phyloP scores from a whole-genome alignment of 2,113 vertebrate genomes.

The Benitochromis conjunctus region DNA sequence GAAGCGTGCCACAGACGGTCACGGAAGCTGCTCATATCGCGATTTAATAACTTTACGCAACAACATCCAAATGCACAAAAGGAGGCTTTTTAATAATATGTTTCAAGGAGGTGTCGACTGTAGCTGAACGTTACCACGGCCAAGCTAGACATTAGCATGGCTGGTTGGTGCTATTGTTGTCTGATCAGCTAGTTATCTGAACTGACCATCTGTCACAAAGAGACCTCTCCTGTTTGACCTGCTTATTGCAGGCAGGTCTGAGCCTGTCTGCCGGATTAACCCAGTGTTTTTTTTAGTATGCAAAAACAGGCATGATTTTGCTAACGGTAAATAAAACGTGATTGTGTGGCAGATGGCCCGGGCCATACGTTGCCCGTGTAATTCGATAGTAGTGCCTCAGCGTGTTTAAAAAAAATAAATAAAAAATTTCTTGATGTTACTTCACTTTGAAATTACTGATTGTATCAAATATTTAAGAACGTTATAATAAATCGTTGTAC shows the following conservation, averaged over 20 bases:
- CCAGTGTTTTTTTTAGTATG: neutral
- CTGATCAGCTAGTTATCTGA: slow-evolving; percentile 22
- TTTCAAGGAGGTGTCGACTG: neutral
- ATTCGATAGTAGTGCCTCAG: neutral
- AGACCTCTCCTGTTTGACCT: slow-evolving; percentile 51
- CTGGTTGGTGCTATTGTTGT: slow-evolving; percentile 54
- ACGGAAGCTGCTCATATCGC: neutral
- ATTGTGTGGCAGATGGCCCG: neutral
- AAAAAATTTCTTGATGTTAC: neutral
- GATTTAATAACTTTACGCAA: neutral
- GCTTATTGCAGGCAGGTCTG: slow-evolving; percentile 38
- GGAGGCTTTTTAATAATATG: neutral
- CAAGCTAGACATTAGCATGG: neutral
- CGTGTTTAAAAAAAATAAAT: neutral
- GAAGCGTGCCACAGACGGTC: neutral
- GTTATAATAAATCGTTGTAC: neutral
- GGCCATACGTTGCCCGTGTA: neutral
- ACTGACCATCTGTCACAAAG: slow-evolving; percentile 57
- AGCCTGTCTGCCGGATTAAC: slow-evolving; percentile 43
- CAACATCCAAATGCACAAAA: neutral
- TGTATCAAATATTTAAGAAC: neutral
- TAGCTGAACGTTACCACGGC: neutral
- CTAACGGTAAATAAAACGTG: neutral
- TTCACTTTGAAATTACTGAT: neutral
- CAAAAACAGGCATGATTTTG: neutral